Conservation (phyloP, 2,113 vertebrate species). For the Urocynchramus pylzowi region DNA sequence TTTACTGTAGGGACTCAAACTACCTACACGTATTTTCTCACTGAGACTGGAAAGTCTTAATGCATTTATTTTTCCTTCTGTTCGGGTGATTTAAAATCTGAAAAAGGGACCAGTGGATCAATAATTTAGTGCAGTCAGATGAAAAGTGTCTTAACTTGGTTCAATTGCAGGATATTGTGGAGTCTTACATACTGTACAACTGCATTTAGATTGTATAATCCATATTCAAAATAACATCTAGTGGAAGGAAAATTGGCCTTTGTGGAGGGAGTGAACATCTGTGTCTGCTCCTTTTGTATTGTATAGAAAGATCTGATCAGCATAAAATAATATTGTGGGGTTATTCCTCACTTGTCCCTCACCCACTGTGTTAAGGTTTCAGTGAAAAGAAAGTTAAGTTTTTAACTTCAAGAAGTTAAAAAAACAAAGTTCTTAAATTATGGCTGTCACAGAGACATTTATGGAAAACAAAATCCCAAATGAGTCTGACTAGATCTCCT, state of each 20-base stretch:
- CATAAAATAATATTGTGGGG: neutral
- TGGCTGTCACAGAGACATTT: neutral
- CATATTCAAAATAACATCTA: neutral
- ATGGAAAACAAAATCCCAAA: neutral
- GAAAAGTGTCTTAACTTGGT: conserved; percentile 16
- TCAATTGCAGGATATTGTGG: neutral
- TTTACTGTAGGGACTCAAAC: conserved; percentile 7
- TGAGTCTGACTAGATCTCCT: neutral
- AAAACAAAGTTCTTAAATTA: neutral
- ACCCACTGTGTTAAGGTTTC: neutral
- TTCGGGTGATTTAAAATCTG: neutral
- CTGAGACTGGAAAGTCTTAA: neutral
- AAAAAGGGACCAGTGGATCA: conserved; percentile 2
- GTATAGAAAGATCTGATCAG: neutral
- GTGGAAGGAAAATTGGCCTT: neutral
- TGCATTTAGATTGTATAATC: neutral
- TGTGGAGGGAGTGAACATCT: neutral
- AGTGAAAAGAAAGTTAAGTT: neutral
- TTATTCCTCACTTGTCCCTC: neutral
- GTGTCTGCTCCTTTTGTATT: neutral
- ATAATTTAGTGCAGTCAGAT: conserved; percentile 42
- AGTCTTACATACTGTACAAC: neutral
- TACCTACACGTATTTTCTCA: conserved; percentile 5
- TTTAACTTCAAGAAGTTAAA: neutral
- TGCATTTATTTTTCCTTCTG: conserved; percentile 36